Percentiles rank a stretch among this genome's conserved stretches.
These are phyloP conservation scores for Mythimna vitellina DNA, from an alignment of 2,888 invertebrate species.

Conservation along the genomic window DNA sequence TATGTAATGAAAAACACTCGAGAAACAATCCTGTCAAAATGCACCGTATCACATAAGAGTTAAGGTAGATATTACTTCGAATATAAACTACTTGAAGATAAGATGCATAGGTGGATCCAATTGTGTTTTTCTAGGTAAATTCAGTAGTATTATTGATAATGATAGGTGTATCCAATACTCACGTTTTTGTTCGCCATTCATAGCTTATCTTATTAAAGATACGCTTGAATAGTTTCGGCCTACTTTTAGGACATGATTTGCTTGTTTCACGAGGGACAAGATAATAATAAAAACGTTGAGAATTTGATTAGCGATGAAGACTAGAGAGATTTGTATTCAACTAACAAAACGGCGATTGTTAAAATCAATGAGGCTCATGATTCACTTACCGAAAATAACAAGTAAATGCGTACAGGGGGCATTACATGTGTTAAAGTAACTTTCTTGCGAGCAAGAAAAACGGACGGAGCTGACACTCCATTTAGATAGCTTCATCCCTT, in stretches of 20 bases:
- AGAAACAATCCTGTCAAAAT: conserved; percentile 6
- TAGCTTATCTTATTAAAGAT: conserved; percentile 39
- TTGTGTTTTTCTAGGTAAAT: conserved; percentile 53
- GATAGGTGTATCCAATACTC: conserved; percentile 17
- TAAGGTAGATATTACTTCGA: conserved; percentile 20
- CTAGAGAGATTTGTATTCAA: background rate
- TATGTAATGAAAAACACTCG: conserved; percentile 38
- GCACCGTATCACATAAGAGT: accelerated
- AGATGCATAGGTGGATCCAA: conserved; percentile 31
- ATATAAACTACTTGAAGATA: conserved; percentile 26
- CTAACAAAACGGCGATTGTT: conserved; percentile 7
- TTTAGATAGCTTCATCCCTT: too few species aligned
- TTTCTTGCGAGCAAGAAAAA: too few species aligned
- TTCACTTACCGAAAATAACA: background rate
- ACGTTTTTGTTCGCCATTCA: conserved; percentile 31
- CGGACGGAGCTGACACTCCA: too few species aligned
- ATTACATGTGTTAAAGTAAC: too few species aligned
- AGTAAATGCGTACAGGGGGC: background rate
- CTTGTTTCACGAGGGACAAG: conserved; percentile 30
- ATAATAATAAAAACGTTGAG: conserved; percentile 4
- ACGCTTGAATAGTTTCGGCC: conserved; percentile 19
- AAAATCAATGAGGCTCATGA: background rate
- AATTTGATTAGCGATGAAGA: conserved; percentile 5
- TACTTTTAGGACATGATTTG: conserved; percentile 35
- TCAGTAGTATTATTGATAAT: conserved; percentile 52